Percentiles rank a stretch among this genome's conserved stretches.
These are phyloP conservation scores for Apamea anceps DNA, from an alignment of 2,888 invertebrate species.

Conservation along the genomic window DNA sequence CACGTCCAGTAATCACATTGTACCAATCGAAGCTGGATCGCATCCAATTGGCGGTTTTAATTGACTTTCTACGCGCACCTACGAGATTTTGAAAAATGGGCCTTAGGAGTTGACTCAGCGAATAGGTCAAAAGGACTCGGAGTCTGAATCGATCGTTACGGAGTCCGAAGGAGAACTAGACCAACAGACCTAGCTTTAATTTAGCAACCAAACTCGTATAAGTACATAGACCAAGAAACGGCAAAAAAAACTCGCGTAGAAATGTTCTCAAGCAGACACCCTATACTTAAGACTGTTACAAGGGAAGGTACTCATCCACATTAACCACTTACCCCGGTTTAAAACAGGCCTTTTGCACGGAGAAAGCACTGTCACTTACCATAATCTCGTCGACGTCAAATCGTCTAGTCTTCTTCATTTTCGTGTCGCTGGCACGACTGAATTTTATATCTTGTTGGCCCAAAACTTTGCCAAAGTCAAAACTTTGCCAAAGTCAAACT, in stretches of 20 bases:
- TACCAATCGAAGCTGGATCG: neutral
- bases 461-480: no score
- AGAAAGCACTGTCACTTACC: neutral
- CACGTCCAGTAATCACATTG: constrained; percentile 24
- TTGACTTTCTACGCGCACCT: neutral
- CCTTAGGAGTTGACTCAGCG: neutral
- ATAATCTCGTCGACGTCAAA: neutral
- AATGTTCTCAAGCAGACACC: neutral
- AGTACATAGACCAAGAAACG: neutral
- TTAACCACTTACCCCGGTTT: neutral
- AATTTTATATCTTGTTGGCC: no score
- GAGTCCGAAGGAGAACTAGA: neutral
- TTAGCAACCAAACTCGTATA: neutral
- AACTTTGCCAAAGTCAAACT: no score
- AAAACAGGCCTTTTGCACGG: neutral
- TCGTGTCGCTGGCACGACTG: no score
- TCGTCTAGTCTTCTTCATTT: neutral
- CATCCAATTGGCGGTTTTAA: neutral
- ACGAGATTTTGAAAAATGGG: neutral
- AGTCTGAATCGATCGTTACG: neutral
- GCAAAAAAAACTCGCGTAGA: neutral
- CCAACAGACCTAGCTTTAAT: neutral
- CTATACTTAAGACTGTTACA: neutral
- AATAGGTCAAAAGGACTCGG: neutral
- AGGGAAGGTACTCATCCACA: neutral